These are phyloP conservation scores for Phylloscopus trochiloides DNA, from an alignment of 2,113 vertebrate species.

Conservation along the genomic window DNA sequence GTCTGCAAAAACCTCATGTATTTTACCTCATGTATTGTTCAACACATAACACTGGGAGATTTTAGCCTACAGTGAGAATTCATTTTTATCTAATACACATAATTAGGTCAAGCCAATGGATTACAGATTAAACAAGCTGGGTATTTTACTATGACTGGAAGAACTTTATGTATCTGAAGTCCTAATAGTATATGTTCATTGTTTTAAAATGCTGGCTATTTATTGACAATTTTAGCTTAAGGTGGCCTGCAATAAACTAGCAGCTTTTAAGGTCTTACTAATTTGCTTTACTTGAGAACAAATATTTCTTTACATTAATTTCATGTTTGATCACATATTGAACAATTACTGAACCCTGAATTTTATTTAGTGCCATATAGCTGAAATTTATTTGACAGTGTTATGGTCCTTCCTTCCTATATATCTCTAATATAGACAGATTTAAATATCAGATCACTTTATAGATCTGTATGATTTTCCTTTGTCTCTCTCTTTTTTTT, in stretches of 20 bases:
- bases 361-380: not conserved
- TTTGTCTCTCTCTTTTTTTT: not conserved
- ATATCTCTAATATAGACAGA: not conserved
- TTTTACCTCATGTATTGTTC: not conserved
- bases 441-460: not conserved
- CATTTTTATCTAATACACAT: not conserved
- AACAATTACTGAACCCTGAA: not conserved
- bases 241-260: not conserved
- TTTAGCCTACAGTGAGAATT: not conserved
- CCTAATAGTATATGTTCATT: not conserved
- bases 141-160: not conserved
- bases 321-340: not conserved
- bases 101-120: not conserved
- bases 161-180: not conserved
- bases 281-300: not conserved
- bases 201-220: not conserved
- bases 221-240: not conserved
- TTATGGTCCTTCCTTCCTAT: not conserved
- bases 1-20: not conserved
- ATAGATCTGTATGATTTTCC: not conserved
- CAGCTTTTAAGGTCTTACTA: not conserved
- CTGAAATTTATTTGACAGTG: not conserved
- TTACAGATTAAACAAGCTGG: not conserved
- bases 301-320: not conserved
- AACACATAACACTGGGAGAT: not conserved